Conservation (phyloP, 2,888 invertebrate genomes). For the Apamea crenata region DNA sequence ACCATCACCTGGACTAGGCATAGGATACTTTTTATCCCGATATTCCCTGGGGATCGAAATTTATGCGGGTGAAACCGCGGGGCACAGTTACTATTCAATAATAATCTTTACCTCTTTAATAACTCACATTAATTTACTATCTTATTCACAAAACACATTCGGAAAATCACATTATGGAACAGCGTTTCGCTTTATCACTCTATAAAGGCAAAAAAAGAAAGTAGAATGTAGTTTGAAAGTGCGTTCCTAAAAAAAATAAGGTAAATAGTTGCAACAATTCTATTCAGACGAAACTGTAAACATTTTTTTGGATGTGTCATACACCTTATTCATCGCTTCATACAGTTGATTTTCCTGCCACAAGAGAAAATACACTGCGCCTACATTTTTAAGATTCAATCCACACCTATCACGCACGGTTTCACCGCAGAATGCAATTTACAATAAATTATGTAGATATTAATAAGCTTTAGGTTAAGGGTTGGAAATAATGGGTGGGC, state of each 20-base stretch:
- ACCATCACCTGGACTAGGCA: no score
- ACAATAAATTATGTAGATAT: conserved; percentile 90
- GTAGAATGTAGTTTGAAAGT: background rate
- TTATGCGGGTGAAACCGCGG: no score
- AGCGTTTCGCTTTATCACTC: background rate
- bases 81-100: background rate
- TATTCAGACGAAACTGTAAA: background rate
- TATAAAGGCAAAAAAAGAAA: no score
- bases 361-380: conserved; percentile 13
- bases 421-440: conserved; percentile 88
- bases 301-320: background rate
- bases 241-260: background rate
- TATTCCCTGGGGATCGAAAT: no score
- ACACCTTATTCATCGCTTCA: background rate
- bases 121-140: background rate
- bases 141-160: background rate
- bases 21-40: no score
- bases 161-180: background rate
- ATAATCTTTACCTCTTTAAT: background rate
- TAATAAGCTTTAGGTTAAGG: conserved; percentile 90
- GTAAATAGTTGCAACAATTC: background rate
- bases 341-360: background rate
- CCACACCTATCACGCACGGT: conserved; percentile 78
- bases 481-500: conserved; percentile 87
- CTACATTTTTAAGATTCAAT: conserved; percentile 68